These are phyloP conservation scores for Anolis apletophallus DNA, from an alignment of 2,797 vertebrate species.

Conservation along the genomic window DNA sequence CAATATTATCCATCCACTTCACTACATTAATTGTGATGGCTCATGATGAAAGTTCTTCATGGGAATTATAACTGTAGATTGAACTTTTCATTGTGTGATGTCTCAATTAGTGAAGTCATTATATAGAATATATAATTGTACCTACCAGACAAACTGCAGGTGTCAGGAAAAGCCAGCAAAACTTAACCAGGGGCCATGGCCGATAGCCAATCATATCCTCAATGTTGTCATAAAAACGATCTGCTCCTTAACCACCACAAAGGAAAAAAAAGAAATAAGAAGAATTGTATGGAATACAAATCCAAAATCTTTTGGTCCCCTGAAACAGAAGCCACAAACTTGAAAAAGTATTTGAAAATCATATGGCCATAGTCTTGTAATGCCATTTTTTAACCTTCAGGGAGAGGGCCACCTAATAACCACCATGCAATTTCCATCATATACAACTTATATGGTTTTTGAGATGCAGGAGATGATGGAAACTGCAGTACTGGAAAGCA, in stretches of 20 bases:
- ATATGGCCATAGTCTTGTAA: not conserved
- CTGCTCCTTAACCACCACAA: conserved; percentile 77
- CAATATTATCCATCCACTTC: not conserved
- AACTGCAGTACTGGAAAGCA: not conserved
- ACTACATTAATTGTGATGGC: not conserved
- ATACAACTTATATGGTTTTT: too few species aligned
- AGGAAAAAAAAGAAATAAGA: conserved; percentile 2
- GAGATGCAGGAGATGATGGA: not conserved
- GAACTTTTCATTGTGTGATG: not conserved
- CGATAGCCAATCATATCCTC: conserved; percentile 90
- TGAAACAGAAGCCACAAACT: not conserved
- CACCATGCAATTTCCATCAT: too few species aligned
- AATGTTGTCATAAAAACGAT: conserved; percentile 87
- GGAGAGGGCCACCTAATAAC: too few species aligned
- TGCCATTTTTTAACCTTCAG: not conserved
- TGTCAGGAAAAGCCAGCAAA: conserved; percentile 87
- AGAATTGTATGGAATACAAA: not conserved
- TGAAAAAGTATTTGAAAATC: not conserved
- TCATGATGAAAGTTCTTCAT: too few species aligned
- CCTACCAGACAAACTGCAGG: conserved; percentile 85
- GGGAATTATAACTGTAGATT: not conserved
- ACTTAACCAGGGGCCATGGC: conserved; percentile 84
- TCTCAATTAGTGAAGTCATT: not conserved
- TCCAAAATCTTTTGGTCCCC: not conserved
- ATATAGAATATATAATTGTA: not conserved